phyloP scores from a whole-genome alignment of 2,888 invertebrate genomes.

The Encarsia formosa region DNA sequence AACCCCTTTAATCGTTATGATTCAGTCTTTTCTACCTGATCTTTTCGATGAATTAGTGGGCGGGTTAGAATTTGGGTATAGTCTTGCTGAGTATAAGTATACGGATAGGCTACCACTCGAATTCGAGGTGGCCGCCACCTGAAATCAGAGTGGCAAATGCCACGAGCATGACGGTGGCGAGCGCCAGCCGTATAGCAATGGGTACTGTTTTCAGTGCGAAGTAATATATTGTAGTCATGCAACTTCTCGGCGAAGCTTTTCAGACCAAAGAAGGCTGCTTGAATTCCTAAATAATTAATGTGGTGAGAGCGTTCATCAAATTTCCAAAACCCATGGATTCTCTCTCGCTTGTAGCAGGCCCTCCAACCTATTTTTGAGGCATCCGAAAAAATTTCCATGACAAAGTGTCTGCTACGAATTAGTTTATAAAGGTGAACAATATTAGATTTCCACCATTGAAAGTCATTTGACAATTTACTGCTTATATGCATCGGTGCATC shows the following conservation, averaged over 20 bases:
- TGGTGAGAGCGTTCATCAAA: background rate
- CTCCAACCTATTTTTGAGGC: background rate
- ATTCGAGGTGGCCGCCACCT: no score
- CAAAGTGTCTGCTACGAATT: background rate
- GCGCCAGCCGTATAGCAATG: no score
- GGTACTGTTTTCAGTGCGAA: no score
- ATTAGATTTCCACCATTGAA: background rate
- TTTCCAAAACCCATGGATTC: background rate
- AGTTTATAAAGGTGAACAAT: background rate
- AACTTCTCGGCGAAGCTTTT: constrained; percentile 4
- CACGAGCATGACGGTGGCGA: no score
- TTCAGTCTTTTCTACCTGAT: no score
- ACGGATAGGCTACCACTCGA: no score
- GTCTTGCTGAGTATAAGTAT: no score
- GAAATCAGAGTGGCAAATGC: no score
- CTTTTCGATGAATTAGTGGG: no score
- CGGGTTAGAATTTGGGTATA: no score
- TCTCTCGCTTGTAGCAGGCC: background rate
- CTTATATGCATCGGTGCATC: background rate
- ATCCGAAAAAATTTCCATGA: background rate
- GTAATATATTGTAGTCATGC: constrained; percentile 12
- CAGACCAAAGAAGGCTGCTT: background rate
- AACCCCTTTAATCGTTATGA: no score
- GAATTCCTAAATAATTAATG: constrained; percentile 1
- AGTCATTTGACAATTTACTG: background rate